Evolutionary conservation across 1,140 invertebrate genomes (phyloP).

Genomic region (Zelostemma sp.): DNA sequence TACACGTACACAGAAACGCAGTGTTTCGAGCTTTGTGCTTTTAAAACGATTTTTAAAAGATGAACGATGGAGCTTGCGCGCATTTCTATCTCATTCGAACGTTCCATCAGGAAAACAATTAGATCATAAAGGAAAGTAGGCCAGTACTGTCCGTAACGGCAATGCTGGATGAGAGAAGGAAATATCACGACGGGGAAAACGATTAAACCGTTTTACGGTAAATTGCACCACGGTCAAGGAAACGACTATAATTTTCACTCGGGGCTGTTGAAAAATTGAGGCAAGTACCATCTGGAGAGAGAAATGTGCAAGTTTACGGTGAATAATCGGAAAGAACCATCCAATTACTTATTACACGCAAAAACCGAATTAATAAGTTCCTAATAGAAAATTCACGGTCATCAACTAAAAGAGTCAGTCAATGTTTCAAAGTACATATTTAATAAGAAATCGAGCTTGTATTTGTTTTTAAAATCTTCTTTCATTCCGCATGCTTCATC

Average conservation of each 20-base stretch:
- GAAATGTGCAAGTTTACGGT: no score
- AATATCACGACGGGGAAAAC: slow-evolving; percentile 28
- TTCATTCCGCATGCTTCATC: no score
- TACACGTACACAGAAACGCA: no score
- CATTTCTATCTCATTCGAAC: slow-evolving; percentile 7
- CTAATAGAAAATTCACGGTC: no score
- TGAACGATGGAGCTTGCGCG: not conserved
- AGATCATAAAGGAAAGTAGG: slow-evolving; percentile 52
- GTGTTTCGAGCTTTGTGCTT: slow-evolving; percentile 11
- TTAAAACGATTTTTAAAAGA: slow-evolving; percentile 11
- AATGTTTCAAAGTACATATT: no score
- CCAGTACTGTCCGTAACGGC: slow-evolving; percentile 9
- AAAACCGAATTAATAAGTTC: no score
- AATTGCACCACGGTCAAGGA: slow-evolving; percentile 20
- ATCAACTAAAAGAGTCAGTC: no score
- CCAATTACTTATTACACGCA: no score
- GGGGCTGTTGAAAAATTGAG: not conserved
- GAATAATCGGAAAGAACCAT: no score
- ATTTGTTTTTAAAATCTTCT: no score
- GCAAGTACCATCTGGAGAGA: not conserved
- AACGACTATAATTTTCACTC: not conserved
- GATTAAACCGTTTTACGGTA: slow-evolving; percentile 42
- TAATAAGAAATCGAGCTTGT: no score
- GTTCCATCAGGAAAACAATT: slow-evolving; percentile 51
- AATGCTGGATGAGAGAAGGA: slow-evolving; percentile 7